Evolutionary conservation across 2,888 invertebrate genomes (phyloP).

Genomic region (Resseliella maxima): DNA sequence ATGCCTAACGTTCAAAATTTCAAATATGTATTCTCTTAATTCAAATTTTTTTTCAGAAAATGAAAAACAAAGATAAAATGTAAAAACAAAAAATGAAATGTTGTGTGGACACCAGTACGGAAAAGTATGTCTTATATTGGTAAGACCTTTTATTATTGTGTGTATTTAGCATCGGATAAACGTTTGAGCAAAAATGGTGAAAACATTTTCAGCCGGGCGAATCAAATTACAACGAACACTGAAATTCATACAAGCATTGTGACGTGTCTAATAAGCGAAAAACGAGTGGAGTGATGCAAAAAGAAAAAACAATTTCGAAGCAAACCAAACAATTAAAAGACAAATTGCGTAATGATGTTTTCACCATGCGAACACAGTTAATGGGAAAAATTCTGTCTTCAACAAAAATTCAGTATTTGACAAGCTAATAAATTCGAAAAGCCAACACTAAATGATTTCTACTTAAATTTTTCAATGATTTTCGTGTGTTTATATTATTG

Average conservation of each 20-base stretch:
- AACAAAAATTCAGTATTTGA: constrained; percentile 10
- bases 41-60: too few relatives aligned
- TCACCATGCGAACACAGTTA: neutral
- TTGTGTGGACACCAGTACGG: too few relatives aligned
- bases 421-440: neutral
- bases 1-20: too few relatives aligned
- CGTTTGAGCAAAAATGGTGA: neutral
- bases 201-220: neutral
- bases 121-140: too few relatives aligned
- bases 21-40: too few relatives aligned
- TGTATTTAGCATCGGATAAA: neutral
- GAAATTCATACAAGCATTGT: neutral
- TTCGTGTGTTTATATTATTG: constrained; percentile 32
- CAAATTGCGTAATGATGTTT: constrained; percentile 34
- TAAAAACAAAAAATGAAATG: too few relatives aligned
- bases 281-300: neutral
- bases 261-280: constrained; percentile 14
- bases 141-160: neutral
- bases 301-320: neutral
- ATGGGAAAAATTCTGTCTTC: constrained; percentile 5
- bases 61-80: too few relatives aligned
- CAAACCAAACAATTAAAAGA: neutral
- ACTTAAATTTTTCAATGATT: constrained; percentile 46
- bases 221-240: neutral
- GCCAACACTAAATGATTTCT: constrained; percentile 25